Base-by-base conservation (phyloP, 2,888 invertebrate species). In the Synanthedon tipuliformis region DNA sequence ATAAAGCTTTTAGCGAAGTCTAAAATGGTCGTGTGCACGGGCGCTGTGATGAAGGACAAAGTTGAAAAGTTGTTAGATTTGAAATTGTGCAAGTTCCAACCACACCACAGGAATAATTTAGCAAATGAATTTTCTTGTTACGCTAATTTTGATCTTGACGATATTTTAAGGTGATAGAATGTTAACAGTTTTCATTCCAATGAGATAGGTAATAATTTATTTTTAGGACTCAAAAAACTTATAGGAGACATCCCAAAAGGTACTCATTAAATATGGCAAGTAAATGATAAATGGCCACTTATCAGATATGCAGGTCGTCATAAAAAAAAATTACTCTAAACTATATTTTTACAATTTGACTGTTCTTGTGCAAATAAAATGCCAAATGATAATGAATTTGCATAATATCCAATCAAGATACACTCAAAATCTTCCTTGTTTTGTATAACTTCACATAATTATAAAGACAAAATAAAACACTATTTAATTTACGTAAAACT, bases 51-150 rank as follows among this genome's bases (percentile, higher is more conserved):
- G 95, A 90, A 89, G 61, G 90, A 92, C 1, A 78, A 92, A 62
- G 93, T 93, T 0, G 79, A 86, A 15, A 85, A 88, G 56, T 75
- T 93, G 23, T 75, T 98, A 13, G 76, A 87, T 48, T 76, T 95
- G 11, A 89, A 89, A 48, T 89, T 90, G 65, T 93, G 92, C 58
- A 65, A 74, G 7, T 98, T 96, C 75, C 82, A 89, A 61, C 98
- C 98, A 0, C 89, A 88, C 53, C 98, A 98, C 78, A 90, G 91
- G 64, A 95, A 95, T 63, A 96, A 97, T 81, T 89, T 98, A 68
- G 96, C 94, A 0, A 98, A 98, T 84, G 95, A 96, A 77, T 98
- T 98, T 85, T 90, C 90, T 51, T 96, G 97, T 81, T 98, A 91
- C 81, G 90, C 95, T 50, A 98, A 98, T 86, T 98, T 95, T 79